A percentile compares a stretch with the other conserved stretches of the same genome.
These are phyloP conservation scores for Strigamia transsilvanica DNA, from an alignment of 2,888 invertebrate species.

Conservation along the genomic window DNA sequence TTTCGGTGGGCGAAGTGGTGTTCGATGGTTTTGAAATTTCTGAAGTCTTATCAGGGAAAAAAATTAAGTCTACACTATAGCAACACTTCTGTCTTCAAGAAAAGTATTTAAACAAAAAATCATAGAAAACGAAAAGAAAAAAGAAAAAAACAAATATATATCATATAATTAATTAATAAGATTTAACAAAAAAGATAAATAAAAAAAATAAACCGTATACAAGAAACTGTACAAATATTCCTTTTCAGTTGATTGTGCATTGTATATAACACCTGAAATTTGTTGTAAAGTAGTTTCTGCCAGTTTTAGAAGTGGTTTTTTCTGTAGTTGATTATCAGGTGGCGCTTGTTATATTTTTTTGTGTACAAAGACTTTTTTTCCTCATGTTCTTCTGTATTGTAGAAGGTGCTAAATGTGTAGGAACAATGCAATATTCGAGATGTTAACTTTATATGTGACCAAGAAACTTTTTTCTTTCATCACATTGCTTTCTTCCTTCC, in stretches of 20 bases:
- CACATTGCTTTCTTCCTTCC: neutral
- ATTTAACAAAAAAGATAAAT: too few relatives aligned
- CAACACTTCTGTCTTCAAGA: neutral
- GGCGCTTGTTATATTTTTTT: conserved; percentile 28
- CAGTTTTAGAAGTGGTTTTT: conserved; percentile 40
- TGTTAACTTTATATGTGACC: conserved; percentile 4
- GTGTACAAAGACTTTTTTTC: conserved; percentile 29
- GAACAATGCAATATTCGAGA: conserved; percentile 43
- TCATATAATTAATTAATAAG: neutral
- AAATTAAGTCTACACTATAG: conserved; percentile 10
- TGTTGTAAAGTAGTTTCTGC: conserved; percentile 34
- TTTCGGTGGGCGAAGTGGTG: neutral
- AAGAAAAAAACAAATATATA: conserved; percentile 7
- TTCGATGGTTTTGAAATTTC: neutral
- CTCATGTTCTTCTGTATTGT: conserved; percentile 37
- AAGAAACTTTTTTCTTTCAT: conserved; percentile 3
- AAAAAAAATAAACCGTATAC: neutral
- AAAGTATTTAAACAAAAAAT: neutral
- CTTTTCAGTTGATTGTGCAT: conserved; percentile 15
- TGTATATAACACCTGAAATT: conserved; percentile 46
- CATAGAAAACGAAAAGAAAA: neutral
- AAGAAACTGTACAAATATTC: conserved; percentile 41
- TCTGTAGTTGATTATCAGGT: conserved; percentile 44
- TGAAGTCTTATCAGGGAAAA: conserved; percentile 21
- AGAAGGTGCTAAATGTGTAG: conserved; percentile 45